phyloP scores from a whole-genome alignment of 2,797 vertebrate genomes.

The Acomys russatus region DNA sequence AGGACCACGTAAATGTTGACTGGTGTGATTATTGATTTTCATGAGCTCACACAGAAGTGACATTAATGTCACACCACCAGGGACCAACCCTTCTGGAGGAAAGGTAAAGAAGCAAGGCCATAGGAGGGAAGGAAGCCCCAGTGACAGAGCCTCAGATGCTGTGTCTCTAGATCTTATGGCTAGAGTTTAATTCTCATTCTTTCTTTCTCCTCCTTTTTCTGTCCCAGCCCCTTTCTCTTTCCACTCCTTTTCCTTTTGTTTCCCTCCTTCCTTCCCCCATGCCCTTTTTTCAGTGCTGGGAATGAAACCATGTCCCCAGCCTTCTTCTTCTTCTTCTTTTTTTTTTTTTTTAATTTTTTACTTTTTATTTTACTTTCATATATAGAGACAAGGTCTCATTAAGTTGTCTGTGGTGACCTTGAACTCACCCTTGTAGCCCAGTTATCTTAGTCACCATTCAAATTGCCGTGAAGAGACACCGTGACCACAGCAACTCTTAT shows the following conservation, averaged over 20 bases:
- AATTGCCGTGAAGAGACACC: neutral
- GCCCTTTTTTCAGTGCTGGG: neutral
- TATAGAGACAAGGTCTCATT: neutral
- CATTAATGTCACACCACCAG: neutral
- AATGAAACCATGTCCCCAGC: neutral
- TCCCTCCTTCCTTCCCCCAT: neutral
- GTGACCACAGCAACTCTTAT: neutral
- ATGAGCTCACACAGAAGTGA: neutral
- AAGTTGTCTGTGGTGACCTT: no score
- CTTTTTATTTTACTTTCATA: neutral
- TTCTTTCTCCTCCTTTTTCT: neutral
- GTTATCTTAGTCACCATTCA: neutral
- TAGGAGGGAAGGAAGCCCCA: neutral
- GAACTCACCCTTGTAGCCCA: neutral
- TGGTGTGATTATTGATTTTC: neutral
- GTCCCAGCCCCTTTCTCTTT: neutral
- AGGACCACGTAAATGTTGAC: neutral
- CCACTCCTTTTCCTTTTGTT: neutral
- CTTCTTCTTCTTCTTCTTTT: no score
- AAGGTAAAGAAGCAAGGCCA: neutral
- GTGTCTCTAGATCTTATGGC: neutral
- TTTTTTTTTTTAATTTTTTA: no score
- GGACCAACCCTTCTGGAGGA: neutral
- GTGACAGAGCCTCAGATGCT: no score
- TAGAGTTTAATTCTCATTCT: neutral